Conservation (phyloP, 2,113 vertebrate genomes). For the Callionymus lyra region DNA sequence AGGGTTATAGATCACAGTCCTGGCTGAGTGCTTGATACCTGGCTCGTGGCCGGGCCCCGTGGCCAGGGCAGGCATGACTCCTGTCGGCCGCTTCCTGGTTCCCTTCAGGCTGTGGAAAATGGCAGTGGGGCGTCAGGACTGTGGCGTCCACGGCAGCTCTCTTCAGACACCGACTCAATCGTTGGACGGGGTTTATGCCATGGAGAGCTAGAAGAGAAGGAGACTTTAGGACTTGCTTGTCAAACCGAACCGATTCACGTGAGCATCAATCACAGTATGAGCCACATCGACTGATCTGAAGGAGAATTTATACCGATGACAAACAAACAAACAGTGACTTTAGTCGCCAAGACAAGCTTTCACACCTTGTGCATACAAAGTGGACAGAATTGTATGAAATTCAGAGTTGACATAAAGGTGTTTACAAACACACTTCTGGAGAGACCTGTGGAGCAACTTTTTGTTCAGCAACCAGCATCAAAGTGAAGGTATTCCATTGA, state of each 20-base stretch:
- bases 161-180: conserved; percentile 19
- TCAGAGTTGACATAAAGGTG: no score
- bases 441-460: no score
- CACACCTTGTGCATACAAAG: no score
- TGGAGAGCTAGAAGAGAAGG: conserved; percentile 44
- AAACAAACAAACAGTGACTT: no score
- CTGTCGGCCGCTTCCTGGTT: conserved; percentile 32
- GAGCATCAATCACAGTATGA: conserved; percentile 3
- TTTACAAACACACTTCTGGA: no score
- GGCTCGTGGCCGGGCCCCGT: conserved; percentile 47
- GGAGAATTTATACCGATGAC: no score
- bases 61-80: conserved; percentile 58
- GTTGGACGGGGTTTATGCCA: conserved; percentile 38
- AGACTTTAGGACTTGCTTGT: conserved; percentile 34
- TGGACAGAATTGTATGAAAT: no score
- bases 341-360: no score
- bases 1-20: neutral
- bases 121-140: conserved; percentile 28
- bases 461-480: no score
- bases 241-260: conserved; percentile 16
- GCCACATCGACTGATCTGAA: no score
- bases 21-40: conserved; percentile 29
- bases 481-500: no score
- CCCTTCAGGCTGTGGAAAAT: conserved; percentile 40
- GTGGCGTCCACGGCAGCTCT: conserved; percentile 21